Conservation (phyloP, 2,797 vertebrate genomes). For the Epinephelus malabaricus region DNA sequence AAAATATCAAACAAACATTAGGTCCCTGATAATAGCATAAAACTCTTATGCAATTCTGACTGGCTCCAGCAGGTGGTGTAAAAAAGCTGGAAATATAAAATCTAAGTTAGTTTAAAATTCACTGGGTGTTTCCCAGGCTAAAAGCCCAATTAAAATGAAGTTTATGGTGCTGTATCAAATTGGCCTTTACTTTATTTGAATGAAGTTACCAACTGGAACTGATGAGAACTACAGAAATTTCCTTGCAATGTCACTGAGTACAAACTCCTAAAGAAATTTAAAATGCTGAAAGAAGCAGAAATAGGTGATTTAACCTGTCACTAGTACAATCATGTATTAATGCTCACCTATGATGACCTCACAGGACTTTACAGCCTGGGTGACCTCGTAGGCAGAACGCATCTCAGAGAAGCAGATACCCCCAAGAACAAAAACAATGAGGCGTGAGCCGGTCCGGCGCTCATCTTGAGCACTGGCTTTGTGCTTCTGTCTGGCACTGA, state of each 20-base stretch:
- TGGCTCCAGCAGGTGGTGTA: slow-evolving; percentile 34
- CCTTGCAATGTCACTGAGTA: not conserved
- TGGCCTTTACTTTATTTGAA: not conserved
- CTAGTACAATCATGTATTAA: not conserved
- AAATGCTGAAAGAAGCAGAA: not conserved
- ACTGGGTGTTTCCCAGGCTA: not conserved
- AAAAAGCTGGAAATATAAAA: slow-evolving; percentile 15
- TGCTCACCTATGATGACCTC: slow-evolving; percentile 95
- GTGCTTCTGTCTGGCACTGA: slow-evolving; percentile 94
- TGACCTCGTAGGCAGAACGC: slow-evolving; percentile 95
- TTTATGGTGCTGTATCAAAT: not conserved
- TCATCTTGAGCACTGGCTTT: slow-evolving; percentile 89
- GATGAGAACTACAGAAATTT: not conserved
- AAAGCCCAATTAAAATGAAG: fast-evolving
- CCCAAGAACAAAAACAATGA: slow-evolving; percentile 95
- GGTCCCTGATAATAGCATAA: not conserved
- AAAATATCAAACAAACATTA: slow-evolving; percentile 19
- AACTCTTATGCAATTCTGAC: not conserved
- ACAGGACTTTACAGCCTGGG: slow-evolving; percentile 90
- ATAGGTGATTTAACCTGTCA: not conserved
- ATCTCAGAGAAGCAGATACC: slow-evolving; percentile 94
- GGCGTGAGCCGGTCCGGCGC: slow-evolving; percentile 87
- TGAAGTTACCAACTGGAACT: not conserved
- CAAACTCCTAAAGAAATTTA: not conserved
- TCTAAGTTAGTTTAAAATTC: not conserved